Conservation (phyloP, 2,113 vertebrate genomes). For the Catharus fuscescens region DNA sequence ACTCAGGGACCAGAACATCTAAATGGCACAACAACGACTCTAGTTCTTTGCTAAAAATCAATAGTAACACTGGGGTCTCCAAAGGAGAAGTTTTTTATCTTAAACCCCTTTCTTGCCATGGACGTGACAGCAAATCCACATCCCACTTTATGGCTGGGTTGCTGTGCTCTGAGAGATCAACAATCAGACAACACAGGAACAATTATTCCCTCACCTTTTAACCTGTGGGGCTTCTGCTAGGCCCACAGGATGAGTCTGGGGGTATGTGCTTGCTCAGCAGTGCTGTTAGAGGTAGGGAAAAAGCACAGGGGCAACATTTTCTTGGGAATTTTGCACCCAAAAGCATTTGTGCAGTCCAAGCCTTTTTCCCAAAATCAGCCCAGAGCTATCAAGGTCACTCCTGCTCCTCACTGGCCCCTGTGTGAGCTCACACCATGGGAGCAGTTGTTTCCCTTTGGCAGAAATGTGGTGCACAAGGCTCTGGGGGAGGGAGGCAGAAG, state of each 20-base stretch:
- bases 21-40: rapidly evolving
- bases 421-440: background rate
- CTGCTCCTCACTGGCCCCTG: background rate
- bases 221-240: background rate
- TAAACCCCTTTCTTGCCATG: background rate
- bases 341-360: rapidly evolving
- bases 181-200: background rate
- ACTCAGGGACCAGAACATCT: background rate
- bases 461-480: background rate
- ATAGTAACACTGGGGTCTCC: background rate
- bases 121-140: background rate
- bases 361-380: background rate
- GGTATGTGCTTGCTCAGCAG: background rate
- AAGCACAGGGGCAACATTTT: background rate
- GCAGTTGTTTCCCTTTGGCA: background rate
- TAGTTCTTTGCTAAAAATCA: background rate
- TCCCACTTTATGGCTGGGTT: background rate
- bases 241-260: background rate
- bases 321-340: background rate
- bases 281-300: background rate
- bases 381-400: background rate
- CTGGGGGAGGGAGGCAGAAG: background rate
- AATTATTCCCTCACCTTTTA: background rate
- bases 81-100: background rate
- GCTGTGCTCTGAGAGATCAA: background rate